Percentiles rank a stretch among this genome's conserved stretches.
Evolutionary conservation across 2,113 vertebrate species (phyloP).

Genomic region (Leucosticte australis): DNA sequence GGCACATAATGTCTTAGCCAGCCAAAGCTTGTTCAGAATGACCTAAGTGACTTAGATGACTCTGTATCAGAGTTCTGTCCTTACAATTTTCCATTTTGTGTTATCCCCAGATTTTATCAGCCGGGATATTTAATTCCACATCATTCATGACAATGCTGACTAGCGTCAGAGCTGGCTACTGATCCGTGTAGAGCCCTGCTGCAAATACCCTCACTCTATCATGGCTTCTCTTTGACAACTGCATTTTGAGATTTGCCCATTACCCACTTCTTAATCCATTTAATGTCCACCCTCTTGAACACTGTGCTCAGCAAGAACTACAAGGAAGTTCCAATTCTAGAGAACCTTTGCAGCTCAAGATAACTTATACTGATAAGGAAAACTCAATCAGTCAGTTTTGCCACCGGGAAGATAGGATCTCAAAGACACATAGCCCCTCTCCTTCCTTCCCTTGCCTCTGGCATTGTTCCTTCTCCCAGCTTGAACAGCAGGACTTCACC

Average conservation of each 20-base stretch:
- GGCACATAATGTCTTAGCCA: not conserved
- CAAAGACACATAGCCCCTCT: not conserved
- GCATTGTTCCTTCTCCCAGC: not conserved
- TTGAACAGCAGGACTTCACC: not conserved
- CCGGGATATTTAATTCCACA: constrained; percentile 31
- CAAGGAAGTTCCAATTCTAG: constrained; percentile 30
- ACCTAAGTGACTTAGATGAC: constrained; percentile 12
- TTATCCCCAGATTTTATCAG: constrained; percentile 56
- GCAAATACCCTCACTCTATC: constrained; percentile 22
- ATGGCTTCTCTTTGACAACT: constrained; percentile 35
- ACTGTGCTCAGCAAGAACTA: constrained; percentile 32
- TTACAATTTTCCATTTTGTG: constrained; percentile 48
- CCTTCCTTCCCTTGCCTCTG: not conserved
- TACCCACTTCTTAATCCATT: constrained; percentile 47
- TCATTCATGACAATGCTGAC: constrained; percentile 40
- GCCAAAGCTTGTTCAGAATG: not conserved
- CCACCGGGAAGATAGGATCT: constrained; percentile 18
- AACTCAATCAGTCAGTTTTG: constrained; percentile 38
- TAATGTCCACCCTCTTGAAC: constrained; percentile 10
- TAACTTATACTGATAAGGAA: constrained; percentile 32
- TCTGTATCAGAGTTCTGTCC: constrained; percentile 19
- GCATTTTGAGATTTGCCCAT: constrained; percentile 48
- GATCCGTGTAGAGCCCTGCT: not conserved
- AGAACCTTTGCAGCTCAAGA: not conserved
- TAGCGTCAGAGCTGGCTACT: constrained; percentile 10